Base-by-base conservation (phyloP, 2,113 vertebrate genomes). In the Syngnathus typhle region DNA sequence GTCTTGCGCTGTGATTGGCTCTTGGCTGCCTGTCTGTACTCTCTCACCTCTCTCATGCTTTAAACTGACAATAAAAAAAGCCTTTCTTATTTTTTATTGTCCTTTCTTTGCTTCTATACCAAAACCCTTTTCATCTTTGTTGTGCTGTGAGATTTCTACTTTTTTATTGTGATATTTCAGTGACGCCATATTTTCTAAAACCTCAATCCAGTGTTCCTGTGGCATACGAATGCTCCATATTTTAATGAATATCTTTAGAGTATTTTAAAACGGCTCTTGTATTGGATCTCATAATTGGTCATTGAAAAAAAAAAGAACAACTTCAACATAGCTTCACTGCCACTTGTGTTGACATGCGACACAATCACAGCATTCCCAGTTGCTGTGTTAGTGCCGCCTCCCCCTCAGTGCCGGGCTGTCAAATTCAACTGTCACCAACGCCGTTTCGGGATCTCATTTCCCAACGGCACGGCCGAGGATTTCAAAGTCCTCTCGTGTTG, bases 401-500 rank as follows among this genome's bases (percentile, higher is more conserved):
- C 61, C 71, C 72, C 69, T 84, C 74, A 36, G 71, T 70, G 68
- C 65, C 62, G n/a, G 70, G 69, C 65, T 58, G 68, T 67, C 27
- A 12, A 16, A 39, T 65, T 69, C 77, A 66, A 23, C 69, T 77
- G 78, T 86, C 82, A 77, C 59, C 67, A 70, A 58, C 18, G 55
- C 55, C 1, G 27, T 46, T 46, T 23, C 64, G 64, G 72, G 70
- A 56, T 56, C 2, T 13, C 32, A 15, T 64, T 82, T 83, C 78
- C 61, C 38, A 3, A 36, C 59, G 73, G 75, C 67, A 12, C 16
- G 58, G 66, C 62, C 27, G 65, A 67, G 43, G 64, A 84, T 88
- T 86, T 73, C 86, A 82, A 65, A 51, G 73, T 82, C 69, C 78
- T 71, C 72, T 64, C 78, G 49, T 82, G 66, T 75, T 73, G 78